Evolutionary conservation across 2,888 invertebrate genomes (phyloP).

Genomic region (Tenthredo mesomela): DNA sequence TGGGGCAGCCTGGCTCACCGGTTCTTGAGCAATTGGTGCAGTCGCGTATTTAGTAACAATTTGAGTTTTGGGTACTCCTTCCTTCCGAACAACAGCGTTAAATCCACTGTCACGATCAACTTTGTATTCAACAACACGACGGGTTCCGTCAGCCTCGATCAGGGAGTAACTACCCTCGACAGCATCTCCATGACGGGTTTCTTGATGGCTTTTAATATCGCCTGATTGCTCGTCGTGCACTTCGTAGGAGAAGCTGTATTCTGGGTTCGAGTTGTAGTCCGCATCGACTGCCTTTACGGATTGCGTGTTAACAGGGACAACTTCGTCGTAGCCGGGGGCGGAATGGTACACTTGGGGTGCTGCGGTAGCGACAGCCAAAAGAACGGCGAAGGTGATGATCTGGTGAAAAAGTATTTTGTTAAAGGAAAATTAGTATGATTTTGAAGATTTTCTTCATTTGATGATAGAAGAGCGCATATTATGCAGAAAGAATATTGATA

Average conservation of each 20-base stretch:
- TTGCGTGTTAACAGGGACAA: conserved; percentile 55
- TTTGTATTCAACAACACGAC: conserved; percentile 59
- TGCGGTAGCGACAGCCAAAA: conserved; percentile 14
- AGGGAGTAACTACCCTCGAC: conserved; percentile 67
- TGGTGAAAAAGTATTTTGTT: not conserved
- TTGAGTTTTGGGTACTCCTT: conserved; percentile 55
- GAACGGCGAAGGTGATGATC: conserved; percentile 17
- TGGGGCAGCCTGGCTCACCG: not conserved
- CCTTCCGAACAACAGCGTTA: conserved; percentile 67
- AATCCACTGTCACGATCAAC: conserved; percentile 58
- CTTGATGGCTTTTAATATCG: conserved; percentile 66
- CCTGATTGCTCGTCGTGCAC: conserved; percentile 66
- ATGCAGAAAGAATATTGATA: no score
- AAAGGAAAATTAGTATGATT: not conserved
- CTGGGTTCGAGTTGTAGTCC: conserved; percentile 68
- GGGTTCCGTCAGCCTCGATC: conserved; percentile 57
- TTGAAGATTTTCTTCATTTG: not conserved
- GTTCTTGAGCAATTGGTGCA: conserved; percentile 17
- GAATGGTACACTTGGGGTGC: conserved; percentile 81
- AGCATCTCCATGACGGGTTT: conserved; percentile 66
- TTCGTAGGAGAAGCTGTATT: conserved; percentile 66
- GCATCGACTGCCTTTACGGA: conserved; percentile 65
- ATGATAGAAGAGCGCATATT: not conserved
- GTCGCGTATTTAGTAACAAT: conserved; percentile 69
- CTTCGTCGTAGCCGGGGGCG: conserved; percentile 83